These are phyloP conservation scores for Chaetorhynchus papuensis DNA, from an alignment of 2,113 vertebrate species.

Conservation along the genomic window DNA sequence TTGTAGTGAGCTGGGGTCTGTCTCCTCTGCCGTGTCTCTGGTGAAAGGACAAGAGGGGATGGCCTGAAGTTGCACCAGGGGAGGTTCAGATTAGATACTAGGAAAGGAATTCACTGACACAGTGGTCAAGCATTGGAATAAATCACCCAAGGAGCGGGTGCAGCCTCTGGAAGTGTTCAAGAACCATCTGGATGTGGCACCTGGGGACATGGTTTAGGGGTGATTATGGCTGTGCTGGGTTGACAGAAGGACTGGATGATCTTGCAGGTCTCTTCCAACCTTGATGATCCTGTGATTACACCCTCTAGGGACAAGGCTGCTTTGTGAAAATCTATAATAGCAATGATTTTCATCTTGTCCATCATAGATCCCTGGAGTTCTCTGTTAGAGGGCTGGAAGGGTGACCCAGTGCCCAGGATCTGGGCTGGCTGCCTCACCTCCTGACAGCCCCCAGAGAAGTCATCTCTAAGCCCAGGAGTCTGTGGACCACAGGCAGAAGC, in stretches of 20 bases:
- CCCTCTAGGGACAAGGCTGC: neutral
- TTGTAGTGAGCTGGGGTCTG: neutral
- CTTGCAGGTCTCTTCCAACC: neutral
- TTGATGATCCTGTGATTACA: neutral
- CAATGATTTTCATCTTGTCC: neutral
- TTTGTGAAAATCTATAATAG: neutral
- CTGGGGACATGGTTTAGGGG: neutral
- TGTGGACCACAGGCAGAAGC: neutral
- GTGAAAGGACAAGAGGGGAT: neutral
- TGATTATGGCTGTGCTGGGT: neutral
- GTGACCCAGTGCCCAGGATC: neutral
- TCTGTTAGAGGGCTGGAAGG: neutral
- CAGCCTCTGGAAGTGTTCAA: neutral
- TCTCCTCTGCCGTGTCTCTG: neutral
- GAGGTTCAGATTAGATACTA: neutral
- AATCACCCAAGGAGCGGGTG: neutral
- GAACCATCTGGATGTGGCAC: neutral
- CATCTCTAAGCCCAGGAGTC: neutral
- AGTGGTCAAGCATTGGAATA: neutral
- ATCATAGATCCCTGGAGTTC: neutral
- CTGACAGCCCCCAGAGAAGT: neutral
- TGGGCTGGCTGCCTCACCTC: neutral
- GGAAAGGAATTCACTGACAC: neutral
- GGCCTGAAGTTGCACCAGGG: neutral
- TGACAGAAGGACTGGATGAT: neutral